A percentile compares a stretch with the other conserved stretches of the same genome.
phyloP scores from a whole-genome alignment of 2,797 vertebrate species.

The Chelmon rostratus region DNA sequence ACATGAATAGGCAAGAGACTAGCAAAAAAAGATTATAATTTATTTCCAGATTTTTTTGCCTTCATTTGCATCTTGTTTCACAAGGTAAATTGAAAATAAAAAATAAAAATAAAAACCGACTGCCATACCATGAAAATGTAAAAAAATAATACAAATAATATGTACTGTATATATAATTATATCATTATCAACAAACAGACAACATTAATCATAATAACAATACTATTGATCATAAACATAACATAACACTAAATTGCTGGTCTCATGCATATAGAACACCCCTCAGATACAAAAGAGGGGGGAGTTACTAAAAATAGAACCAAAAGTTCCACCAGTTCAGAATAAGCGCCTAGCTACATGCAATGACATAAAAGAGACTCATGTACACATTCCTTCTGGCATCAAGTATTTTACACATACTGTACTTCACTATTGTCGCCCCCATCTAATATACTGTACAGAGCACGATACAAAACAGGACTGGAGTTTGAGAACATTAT shows the following conservation, averaged over 20 bases:
- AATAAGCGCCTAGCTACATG: conserved; percentile 89
- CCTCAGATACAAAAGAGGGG: conserved; percentile 83
- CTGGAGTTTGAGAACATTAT: conserved; percentile 71
- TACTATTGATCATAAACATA: conserved; percentile 85
- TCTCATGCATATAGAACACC: conserved; percentile 88
- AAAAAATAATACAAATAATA: conserved; percentile 93
- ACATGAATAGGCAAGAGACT: conserved; percentile 56
- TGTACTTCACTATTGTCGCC: conserved; percentile 76
- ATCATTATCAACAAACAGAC: conserved; percentile 90
- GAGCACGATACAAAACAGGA: conserved; percentile 82
- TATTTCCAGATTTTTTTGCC: conserved; percentile 88
- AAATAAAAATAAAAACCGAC: conserved; percentile 84
- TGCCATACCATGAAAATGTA: conserved; percentile 91
- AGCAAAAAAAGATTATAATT: conserved; percentile 88
- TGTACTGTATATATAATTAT: conserved; percentile 91
- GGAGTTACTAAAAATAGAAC: conserved; percentile 86
- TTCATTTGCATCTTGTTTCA: conserved; percentile 88
- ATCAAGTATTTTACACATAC: conserved; percentile 86
- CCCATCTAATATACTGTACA: conserved; percentile 83
- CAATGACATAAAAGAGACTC: conserved; percentile 88
- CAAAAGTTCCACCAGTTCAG: conserved; percentile 85
- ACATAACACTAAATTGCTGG: conserved; percentile 87
- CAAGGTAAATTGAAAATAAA: conserved; percentile 86
- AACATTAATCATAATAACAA: conserved; percentile 88
- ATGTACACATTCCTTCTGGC: conserved; percentile 87